Conservation (phyloP, 2,797 vertebrate genomes). For the Acanthurus leucopareius region DNA sequence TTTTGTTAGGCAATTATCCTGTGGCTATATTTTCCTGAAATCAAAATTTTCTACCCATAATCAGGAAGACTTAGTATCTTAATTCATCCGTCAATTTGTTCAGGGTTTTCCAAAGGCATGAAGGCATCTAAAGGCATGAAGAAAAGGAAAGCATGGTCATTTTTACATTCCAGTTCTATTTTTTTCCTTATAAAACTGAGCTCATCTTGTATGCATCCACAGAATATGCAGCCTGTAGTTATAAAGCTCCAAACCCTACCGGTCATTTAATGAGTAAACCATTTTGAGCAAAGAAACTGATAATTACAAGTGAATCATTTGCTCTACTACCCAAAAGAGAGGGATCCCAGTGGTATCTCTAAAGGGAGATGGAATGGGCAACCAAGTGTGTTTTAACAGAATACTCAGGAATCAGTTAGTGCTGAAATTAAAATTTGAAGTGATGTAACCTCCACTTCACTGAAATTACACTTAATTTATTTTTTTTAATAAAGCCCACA, state of each 20-base stretch:
- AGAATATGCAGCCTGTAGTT: not conserved
- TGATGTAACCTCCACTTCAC: conserved; percentile 45
- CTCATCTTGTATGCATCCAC: not conserved
- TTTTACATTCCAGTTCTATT: not conserved
- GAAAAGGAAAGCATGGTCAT: not conserved
- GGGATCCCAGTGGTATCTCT: conserved; percentile 20
- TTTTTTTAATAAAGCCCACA: conserved; percentile 41
- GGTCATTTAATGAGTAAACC: conserved; percentile 46
- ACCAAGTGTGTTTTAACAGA: conserved; percentile 35
- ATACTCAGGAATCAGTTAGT: conserved; percentile 31
- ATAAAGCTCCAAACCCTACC: not conserved
- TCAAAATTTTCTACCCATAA: not conserved
- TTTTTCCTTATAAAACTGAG: not conserved
- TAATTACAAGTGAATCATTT: conserved; percentile 39
- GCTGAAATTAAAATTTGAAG: conserved; percentile 49
- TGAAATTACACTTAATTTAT: conserved; percentile 33
- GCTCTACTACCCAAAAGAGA: conserved; percentile 15
- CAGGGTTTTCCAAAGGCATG: not conserved
- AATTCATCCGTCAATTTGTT: not conserved
- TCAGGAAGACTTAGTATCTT: not conserved
- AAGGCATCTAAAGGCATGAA: not conserved
- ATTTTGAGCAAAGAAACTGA: conserved; percentile 17
- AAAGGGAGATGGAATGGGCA: conserved; percentile 8
- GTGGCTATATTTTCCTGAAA: too few relatives aligned
- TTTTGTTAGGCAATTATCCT: too few relatives aligned